A percentile compares a stretch with the other conserved stretches of the same genome.
phyloP scores from a whole-genome alignment of 2,797 vertebrate species.

The Sebastes umbrosus region DNA sequence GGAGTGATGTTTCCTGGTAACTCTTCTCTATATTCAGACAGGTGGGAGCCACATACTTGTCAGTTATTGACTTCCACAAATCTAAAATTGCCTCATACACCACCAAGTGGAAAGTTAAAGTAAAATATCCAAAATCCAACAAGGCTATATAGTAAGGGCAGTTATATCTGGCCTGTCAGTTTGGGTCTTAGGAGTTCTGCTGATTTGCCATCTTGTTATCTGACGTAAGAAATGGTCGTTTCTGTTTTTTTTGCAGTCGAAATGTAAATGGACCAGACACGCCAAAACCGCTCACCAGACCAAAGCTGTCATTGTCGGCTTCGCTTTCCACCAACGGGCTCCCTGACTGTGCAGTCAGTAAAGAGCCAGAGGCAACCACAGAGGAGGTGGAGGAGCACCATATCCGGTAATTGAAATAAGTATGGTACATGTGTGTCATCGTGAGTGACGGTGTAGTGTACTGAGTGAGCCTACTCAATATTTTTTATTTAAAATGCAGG shows the following conservation, averaged over 20 bases:
- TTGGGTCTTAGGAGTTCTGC: constrained; percentile 1
- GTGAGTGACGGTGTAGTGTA: background rate
- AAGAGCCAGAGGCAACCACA: constrained; percentile 75
- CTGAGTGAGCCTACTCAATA: background rate
- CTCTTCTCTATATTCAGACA: constrained; percentile 90
- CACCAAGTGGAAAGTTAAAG: constrained; percentile 4
- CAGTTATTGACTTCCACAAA: constrained; percentile 30
- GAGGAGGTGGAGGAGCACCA: constrained; percentile 82
- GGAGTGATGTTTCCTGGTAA: constrained; percentile 97
- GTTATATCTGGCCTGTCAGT: constrained; percentile 1
- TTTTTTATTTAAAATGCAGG: background rate
- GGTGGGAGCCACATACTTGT: constrained; percentile 71
- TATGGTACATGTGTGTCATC: background rate
- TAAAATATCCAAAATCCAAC: background rate
- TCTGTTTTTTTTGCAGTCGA: constrained; percentile 62
- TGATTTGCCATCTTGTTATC: background rate
- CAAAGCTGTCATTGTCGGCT: constrained; percentile 86
- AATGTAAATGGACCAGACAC: constrained; percentile 91
- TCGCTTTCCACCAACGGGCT: constrained; percentile 92
- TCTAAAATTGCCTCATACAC: constrained; percentile 2
- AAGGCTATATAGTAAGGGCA: background rate
- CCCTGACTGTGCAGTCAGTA: constrained; percentile 85
- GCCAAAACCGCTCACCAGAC: constrained; percentile 87
- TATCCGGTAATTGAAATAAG: constrained; percentile 58
- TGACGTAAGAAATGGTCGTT: background rate